These are phyloP conservation scores for Chanos chanos DNA, from an alignment of 2,797 vertebrate species.

Conservation along the genomic window DNA sequence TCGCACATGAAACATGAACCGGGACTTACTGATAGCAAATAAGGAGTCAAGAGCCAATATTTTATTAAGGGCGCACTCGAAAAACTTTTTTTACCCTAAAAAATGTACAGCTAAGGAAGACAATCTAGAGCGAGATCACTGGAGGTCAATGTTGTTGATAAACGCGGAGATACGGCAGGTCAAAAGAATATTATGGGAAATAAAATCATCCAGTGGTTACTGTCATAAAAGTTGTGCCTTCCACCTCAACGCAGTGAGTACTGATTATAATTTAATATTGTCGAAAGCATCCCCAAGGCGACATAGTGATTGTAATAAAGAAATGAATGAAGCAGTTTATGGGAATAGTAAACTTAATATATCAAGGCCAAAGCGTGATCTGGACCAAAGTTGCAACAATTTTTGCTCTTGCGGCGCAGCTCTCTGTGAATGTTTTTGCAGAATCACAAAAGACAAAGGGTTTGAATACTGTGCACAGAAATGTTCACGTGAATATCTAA, in stretches of 20 bases:
- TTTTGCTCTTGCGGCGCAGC: too few species aligned
- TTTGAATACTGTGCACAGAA: too few species aligned
- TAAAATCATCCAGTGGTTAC: constrained; percentile 45
- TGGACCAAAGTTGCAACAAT: too few species aligned
- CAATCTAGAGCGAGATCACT: constrained; percentile 30
- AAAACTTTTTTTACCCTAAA: constrained; percentile 42
- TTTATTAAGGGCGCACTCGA: constrained; percentile 36
- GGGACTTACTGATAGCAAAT: constrained; percentile 7
- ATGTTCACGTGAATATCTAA: too few species aligned
- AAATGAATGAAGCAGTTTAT: background rate
- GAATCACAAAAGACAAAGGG: too few species aligned
- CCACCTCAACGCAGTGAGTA: constrained; percentile 22
- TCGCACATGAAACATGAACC: constrained; percentile 9
- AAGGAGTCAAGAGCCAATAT: constrained; percentile 11
- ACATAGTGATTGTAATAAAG: background rate
- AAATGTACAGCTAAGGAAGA: constrained; percentile 17
- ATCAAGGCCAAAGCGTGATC: too few species aligned
- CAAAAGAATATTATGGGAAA: constrained; percentile 31
- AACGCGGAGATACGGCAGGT: constrained; percentile 42
- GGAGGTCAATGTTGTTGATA: constrained; percentile 32
- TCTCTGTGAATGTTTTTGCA: too few species aligned
- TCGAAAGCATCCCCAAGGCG: constrained; percentile 1
- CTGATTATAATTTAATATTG: constrained; percentile 4
- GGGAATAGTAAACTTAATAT: too few species aligned
- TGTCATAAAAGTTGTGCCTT: constrained; percentile 14